Evolutionary conservation across 92 coral and sea anemone species (phyloP), one percentile per base, ranked within the genome.

Genomic region (Siderastrea siderea): DNA sequence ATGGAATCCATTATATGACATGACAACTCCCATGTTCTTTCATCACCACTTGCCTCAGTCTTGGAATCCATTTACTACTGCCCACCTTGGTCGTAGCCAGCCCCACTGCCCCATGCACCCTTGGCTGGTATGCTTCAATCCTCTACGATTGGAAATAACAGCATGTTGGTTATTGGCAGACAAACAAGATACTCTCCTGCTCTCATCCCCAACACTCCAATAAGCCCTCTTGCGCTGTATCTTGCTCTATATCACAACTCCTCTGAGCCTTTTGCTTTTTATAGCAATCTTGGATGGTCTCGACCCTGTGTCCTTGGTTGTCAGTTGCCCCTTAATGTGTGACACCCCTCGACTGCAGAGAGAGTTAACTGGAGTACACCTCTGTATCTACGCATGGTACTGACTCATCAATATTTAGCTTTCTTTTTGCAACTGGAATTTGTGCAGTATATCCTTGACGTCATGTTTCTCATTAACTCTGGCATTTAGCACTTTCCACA

Each of bases 1-100:
- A 26, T 63, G 84, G 57, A 80, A 80, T 15, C 84, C 3, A 13
- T 83, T 83, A 7, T 68, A 83, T 17, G 26, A 26, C 68, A 55
- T 68, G 78, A 58, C 87, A 83, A n/a, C 26, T 43, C 68, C 50
- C 12, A 9, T 50, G 77, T 3, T 71, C 78, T 54, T 70, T 68
- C 68, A 43, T 68, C 14, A 70, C 79, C 87, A 83, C 66, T n/a
- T 43, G 79, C 53, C 87, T 68, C 69, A 83, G 53, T n/a, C 53
- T 50, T 55, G 87, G 87, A 17, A 83, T 54, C 87, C 87, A 83
- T 54, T 68, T 71, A 4, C 73, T 12, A 14, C 52, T 73, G 2
- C 87, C 55, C 8, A 74, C 80, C 38, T 55, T 73, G 74, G 85
- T 78, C 85, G 66, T 81, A 6, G 77, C 66, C 5, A 81, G 85